Evolutionary conservation across 2,797 vertebrate genomes (phyloP).

Genomic region (Bovichtus diacanthus): DNA sequence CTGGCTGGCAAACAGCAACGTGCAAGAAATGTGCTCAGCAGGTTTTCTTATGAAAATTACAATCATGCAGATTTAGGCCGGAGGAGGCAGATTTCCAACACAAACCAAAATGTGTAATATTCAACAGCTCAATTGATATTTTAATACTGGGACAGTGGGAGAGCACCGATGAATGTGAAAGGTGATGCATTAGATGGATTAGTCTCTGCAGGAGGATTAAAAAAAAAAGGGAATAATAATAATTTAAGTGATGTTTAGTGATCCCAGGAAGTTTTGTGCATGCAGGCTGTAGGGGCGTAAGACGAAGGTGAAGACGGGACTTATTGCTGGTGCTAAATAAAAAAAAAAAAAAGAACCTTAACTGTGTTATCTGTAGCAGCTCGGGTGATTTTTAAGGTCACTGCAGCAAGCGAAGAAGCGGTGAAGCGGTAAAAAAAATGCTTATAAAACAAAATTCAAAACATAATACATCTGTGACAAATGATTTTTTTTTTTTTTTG

Average conservation of each 20-base stretch:
- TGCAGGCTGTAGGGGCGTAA: not conserved
- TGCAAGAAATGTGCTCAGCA: not conserved
- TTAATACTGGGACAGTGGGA: not conserved
- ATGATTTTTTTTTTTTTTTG: not conserved
- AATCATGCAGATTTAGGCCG: constrained; percentile 13
- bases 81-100: not conserved
- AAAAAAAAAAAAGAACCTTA: not conserved
- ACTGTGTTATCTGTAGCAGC: not conserved
- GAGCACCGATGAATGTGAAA: not conserved
- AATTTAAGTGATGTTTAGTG: not conserved
- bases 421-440: too few species aligned
- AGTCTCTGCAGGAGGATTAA: not conserved
- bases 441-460: not conserved
- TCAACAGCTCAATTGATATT: not conserved
- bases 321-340: too few species aligned
- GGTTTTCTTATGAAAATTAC: not conserved
- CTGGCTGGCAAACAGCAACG: constrained; percentile 31
- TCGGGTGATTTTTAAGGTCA: not conserved
- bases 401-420: not conserved
- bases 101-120: not conserved
- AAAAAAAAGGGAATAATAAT: too few species aligned
- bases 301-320: not conserved
- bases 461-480: not conserved
- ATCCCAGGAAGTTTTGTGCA: not conserved
- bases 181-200: not conserved